Evolutionary conservation across 2,888 invertebrate species (phyloP), one percentile per base, ranked within the genome.

Genomic region (Eristalinus aeneus): DNA sequence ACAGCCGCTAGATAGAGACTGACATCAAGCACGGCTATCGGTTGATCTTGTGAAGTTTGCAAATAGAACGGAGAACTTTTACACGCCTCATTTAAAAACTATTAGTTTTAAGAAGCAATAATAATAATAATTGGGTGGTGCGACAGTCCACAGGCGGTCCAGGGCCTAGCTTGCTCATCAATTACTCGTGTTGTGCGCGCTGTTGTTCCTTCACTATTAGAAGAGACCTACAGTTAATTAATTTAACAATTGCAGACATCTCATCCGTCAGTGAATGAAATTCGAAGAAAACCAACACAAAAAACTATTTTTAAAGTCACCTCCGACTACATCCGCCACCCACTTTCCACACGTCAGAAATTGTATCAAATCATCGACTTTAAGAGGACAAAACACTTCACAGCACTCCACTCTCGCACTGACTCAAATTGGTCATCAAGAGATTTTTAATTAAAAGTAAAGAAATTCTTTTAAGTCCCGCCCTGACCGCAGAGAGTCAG

Each of bases 391-490:
- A 65, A 60, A 31, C 65, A 56, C 32, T 71, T 54, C 23, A 64
- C 74, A 64, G 46, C 46, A 46, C 46, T 46, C 16, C 46, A 46
- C 46, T 16, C 46, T 46, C 46, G 32, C 74, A 64, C 39, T 36
- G 34, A 56, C 63, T 58, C 27, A 71, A 76, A 76, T 76, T 81
- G 81, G 81, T 81, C 71, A 63, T 82, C 71, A 76, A 76, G 76
- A 76, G 60, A 72, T 77, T 77, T 83, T 83, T 83, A 77, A 83
- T 77, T 83, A 83, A 83, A 83, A 83, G 20, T 46, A 46, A 58
- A 76, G 32, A 82, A 67, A 75, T 58, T 63, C 60, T 39, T 63
- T 32, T 16, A 54, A 60, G 54, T 60, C n/a, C 16, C 46, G 8
- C 46, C 16, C 46, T 12, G n/a, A 1, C 8, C 16, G 8, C 16